phyloP scores from a whole-genome alignment of 2,113 vertebrate species.

The Ptilorrhoa leucosticta region DNA sequence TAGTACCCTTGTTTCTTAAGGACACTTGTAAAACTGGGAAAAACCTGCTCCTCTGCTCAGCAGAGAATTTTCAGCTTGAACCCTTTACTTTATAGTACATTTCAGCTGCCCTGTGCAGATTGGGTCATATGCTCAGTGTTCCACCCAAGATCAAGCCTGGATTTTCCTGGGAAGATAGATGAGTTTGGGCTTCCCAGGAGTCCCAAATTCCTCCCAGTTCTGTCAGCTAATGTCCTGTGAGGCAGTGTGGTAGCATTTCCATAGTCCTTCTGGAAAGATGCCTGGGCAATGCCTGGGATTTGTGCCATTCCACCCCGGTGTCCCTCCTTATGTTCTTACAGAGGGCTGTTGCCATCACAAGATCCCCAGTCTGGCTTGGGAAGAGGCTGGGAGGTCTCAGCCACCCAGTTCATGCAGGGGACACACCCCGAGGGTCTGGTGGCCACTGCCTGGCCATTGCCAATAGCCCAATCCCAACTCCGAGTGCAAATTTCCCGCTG shows the following conservation, averaged over 20 bases:
- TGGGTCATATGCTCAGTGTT: accelerated
- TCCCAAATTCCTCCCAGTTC: background rate
- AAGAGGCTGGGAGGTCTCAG: background rate
- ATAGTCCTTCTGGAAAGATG: background rate
- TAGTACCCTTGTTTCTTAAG: background rate
- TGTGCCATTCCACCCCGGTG: accelerated
- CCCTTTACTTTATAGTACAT: background rate
- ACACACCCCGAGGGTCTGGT: background rate
- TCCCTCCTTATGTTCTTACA: accelerated
- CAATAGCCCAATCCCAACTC: background rate
- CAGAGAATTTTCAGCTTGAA: background rate
- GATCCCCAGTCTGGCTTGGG: background rate
- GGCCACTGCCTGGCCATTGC: background rate
- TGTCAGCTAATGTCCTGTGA: background rate
- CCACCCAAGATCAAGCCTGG: background rate
- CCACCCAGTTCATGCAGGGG: background rate
- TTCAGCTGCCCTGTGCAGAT: background rate
- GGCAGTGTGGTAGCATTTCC: background rate
- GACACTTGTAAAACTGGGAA: background rate
- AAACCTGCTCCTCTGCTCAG: background rate
- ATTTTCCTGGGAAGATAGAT: background rate
- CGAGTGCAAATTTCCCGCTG: background rate
- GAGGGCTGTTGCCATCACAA: background rate
- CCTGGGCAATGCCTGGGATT: background rate
- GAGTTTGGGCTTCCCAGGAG: background rate